A percentile compares a stretch with the other conserved stretches of the same genome.
Evolutionary conservation across 2,797 vertebrate genomes (phyloP).

Genomic region (Etheostoma perlongum): DNA sequence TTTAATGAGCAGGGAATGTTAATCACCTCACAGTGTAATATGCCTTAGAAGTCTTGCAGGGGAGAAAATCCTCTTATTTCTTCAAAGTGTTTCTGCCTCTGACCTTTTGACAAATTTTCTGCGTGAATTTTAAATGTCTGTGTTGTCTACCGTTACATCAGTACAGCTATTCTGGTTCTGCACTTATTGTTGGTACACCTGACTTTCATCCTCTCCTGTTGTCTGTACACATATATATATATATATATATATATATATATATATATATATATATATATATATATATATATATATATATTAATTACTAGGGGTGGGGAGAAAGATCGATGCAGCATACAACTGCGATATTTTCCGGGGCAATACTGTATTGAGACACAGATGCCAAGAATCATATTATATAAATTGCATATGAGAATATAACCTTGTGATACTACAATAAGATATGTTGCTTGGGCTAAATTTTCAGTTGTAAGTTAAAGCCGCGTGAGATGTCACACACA

Average conservation of each 20-base stretch:
- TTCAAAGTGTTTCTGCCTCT: constrained; percentile 81
- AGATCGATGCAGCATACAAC: too few relatives aligned
- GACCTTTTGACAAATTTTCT: constrained; percentile 54
- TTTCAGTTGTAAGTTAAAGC: background rate
- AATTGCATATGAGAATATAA: too few relatives aligned
- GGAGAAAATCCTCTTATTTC: constrained; percentile 78
- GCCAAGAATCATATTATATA: too few relatives aligned
- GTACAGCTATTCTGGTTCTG: constrained; percentile 11
- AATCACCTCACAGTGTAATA: constrained; percentile 79
- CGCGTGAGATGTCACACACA: background rate
- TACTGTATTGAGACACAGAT: too few relatives aligned
- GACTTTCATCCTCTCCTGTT: background rate
- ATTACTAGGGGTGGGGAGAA: background rate
- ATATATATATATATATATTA: background rate
- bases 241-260: background rate
- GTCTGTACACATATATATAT: background rate
- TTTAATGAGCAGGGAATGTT: constrained; percentile 78
- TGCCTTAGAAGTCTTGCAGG: constrained; percentile 73
- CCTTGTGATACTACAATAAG: too few relatives aligned
- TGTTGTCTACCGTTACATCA: constrained; percentile 12
- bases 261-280: background rate
- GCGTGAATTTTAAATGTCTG: background rate
- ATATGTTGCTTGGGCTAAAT: background rate
- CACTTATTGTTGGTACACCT: background rate
- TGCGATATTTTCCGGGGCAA: too few relatives aligned